Evolutionary conservation across 1,140 invertebrate genomes (phyloP).

Genomic region (Heliconius eleuchia): DNA sequence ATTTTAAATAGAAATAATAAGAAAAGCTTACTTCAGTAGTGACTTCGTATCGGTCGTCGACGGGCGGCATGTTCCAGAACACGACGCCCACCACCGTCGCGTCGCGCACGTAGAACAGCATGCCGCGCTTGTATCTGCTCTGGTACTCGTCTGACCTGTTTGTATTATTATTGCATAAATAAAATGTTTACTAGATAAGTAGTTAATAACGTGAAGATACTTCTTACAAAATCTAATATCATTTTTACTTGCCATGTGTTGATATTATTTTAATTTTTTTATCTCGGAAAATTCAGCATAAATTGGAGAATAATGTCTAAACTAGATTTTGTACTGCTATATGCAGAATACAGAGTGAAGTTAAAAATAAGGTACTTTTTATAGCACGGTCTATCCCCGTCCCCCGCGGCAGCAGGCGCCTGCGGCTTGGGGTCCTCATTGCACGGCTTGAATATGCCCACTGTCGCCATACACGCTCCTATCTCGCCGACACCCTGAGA

Average conservation of each 20-base stretch:
- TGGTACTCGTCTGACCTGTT: slow-evolving; percentile 55
- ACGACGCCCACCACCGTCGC: slow-evolving; percentile 65
- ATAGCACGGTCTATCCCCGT: slow-evolving; percentile 49
- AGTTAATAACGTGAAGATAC: no score
- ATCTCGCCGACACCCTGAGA: slow-evolving; percentile 58
- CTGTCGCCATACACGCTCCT: slow-evolving; percentile 66
- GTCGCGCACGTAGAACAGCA: slow-evolving; percentile 70
- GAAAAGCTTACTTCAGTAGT: slow-evolving; percentile 54
- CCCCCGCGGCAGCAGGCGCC: slow-evolving; percentile 3
- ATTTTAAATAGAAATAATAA: background rate
- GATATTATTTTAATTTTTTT: background rate
- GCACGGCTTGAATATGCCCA: slow-evolving; percentile 66
- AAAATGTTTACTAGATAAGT: background rate
- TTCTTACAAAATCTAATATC: background rate
- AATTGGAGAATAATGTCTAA: no score
- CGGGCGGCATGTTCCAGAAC: slow-evolving; percentile 69
- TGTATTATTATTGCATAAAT: background rate
- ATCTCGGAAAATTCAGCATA: no score
- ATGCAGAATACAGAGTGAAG: background rate
- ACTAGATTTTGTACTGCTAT: background rate
- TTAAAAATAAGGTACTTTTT: slow-evolving; percentile 48
- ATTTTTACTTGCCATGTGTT: background rate
- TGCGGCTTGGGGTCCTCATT: slow-evolving; percentile 37
- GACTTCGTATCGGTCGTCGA: slow-evolving; percentile 58
- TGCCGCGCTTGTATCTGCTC: slow-evolving; percentile 61